Evolutionary conservation across 2,888 invertebrate genomes (phyloP).

Genomic region (Siphlonurus alternatus): DNA sequence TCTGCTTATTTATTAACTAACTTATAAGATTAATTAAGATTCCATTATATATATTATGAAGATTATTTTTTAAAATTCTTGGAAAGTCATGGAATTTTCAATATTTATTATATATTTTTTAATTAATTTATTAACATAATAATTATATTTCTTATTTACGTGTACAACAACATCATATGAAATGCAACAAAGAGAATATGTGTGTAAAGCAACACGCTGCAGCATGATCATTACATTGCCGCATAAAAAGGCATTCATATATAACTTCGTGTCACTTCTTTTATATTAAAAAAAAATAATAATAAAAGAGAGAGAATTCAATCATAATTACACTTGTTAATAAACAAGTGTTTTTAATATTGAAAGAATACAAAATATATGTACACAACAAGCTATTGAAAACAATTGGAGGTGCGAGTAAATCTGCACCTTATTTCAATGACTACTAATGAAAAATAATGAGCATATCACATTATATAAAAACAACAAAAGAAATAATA

Average conservation of each 20-base stretch:
- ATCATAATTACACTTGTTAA: background rate
- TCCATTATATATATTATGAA: no score
- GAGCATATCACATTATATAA: background rate
- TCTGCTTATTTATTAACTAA: no score
- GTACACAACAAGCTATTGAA: background rate
- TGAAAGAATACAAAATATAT: no score
- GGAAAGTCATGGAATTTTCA: no score
- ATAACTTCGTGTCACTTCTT: background rate
- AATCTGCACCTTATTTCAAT: background rate
- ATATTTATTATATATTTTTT: no score
- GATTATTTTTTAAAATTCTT: no score
- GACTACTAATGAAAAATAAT: background rate
- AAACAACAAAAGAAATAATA: background rate
- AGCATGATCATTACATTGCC: no score
- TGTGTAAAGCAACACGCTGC: background rate
- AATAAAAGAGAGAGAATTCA: background rate
- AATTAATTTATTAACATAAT: no score
- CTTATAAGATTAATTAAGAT: no score
- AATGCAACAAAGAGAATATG: no score
- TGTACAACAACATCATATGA: no score
- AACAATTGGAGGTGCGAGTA: background rate
- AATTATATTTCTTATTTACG: no score
- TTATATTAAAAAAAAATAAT: background rate
- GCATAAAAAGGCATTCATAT: background rate
- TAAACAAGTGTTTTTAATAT: background rate